Evolutionary conservation across 2,888 invertebrate species (phyloP).

Genomic region (Euclidia mi): DNA sequence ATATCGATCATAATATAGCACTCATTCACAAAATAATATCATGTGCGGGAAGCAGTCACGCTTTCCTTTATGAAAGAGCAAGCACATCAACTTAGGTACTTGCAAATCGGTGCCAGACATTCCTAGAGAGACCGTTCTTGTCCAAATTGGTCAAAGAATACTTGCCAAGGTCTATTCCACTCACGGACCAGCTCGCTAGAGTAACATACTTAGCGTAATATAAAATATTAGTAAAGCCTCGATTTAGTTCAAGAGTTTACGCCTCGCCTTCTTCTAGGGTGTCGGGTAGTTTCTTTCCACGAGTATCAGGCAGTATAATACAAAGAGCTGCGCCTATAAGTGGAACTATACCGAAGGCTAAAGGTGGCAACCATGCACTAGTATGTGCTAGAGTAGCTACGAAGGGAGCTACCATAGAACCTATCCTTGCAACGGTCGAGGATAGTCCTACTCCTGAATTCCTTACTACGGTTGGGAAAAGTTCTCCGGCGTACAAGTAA

Average conservation of each 20-base stretch:
- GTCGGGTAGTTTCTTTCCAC: conserved; percentile 93
- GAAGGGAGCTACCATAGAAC: conserved; percentile 96
- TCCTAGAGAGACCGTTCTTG: too few relatives aligned
- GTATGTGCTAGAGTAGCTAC: conserved; percentile 92
- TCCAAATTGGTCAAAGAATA: too few relatives aligned
- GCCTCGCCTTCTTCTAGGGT: conserved; percentile 95
- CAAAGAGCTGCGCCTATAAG: conserved; percentile 92
- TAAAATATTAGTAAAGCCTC: conserved; percentile 54
- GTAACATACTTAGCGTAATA: conserved; percentile 13
- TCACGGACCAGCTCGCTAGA: too few relatives aligned
- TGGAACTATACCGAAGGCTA: conserved; percentile 93
- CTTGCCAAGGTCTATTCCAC: too few relatives aligned
- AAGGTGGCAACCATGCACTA: conserved; percentile 91
- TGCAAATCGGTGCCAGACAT: too few relatives aligned
- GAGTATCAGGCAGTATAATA: conserved; percentile 94
- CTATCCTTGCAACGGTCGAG: conserved; percentile 96
- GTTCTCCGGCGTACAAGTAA: conserved; percentile 96
- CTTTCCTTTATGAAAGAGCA: too few relatives aligned
- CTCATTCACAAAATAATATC: too few relatives aligned
- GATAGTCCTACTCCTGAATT: conserved; percentile 96
- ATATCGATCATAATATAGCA: too few relatives aligned
- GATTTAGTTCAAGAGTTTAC: conserved; percentile 46
- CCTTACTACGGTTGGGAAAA: conserved; percentile 96
- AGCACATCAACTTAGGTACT: too few relatives aligned
- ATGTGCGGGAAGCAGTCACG: too few relatives aligned